These are phyloP conservation scores for Arvicanthis niloticus DNA, from an alignment of 2,113 vertebrate genomes.

Conservation along the genomic window DNA sequence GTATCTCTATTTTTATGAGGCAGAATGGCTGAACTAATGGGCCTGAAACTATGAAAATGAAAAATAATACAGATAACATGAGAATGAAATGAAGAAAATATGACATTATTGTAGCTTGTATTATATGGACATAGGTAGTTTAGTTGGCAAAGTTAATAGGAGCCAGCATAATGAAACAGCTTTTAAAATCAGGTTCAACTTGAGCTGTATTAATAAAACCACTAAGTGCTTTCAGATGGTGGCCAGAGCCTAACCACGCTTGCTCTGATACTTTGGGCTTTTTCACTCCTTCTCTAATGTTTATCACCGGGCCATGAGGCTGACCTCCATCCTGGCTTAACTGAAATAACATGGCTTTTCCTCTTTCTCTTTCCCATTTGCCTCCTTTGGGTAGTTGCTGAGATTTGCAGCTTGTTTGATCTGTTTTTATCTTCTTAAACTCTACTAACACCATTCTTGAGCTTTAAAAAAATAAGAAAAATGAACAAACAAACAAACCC, in stretches of 20 bases:
- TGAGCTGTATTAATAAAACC: slow-evolving; percentile 39
- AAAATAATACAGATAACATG: slow-evolving; percentile 13
- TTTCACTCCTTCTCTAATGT: background rate
- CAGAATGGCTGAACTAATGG: slow-evolving; percentile 30
- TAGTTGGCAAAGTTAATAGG: slow-evolving; percentile 50
- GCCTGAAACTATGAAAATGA: slow-evolving; percentile 3
- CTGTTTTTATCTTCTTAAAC: background rate
- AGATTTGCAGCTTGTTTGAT: background rate
- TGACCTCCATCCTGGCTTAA: background rate
- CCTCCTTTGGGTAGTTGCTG: background rate
- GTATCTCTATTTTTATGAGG: slow-evolving; percentile 50
- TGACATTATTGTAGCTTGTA: background rate
- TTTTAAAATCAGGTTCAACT: slow-evolving; percentile 47
- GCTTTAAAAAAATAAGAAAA: background rate
- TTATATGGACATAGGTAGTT: slow-evolving; percentile 43
- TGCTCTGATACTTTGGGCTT: background rate
- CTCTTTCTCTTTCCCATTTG: background rate
- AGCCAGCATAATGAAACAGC: slow-evolving; percentile 35
- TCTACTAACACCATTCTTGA: background rate
- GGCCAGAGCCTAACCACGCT: background rate
- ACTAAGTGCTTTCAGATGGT: background rate
- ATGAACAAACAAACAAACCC: background rate
- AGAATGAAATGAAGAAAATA: slow-evolving; percentile 63
- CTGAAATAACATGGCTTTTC: too few relatives aligned
- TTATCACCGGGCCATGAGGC: background rate